Evolutionary conservation across 1,140 invertebrate species (phyloP), one percentile per base, ranked within the genome.

Genomic region (Lutraria rhynchaena): DNA sequence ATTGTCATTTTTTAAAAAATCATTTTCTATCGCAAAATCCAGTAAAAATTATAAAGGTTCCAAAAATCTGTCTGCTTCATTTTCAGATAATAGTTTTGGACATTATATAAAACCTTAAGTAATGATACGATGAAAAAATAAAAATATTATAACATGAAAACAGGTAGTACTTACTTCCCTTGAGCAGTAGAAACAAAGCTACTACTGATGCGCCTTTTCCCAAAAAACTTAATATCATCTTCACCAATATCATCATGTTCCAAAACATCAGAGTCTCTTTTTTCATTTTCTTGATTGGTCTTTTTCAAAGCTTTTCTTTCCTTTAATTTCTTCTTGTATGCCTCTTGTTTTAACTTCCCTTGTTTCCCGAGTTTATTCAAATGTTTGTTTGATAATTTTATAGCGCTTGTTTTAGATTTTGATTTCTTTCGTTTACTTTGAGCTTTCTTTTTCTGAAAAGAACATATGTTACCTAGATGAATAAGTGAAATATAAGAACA

Each of bases 381-480:
- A 24, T 80, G 87, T 84, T 91, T 92, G 82, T 91, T 92, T 37
- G 87, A 82, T 17, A 91, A 74, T 77, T 92, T 92, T 13, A 71
- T 49, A 13, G 76, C 51, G 78, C 87, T 91, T 46, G 81, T 71
- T 75, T 85, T 89, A 19, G 74, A 37, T 31, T 70, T 58, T n/a
- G 24, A 65, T 82, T 81, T 75, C 17, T 9, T 55, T 58, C 81
- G 81, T 37, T 74, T 73, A 37, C 65, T 29, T 15, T 81, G 65
- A 67, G 13, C 41, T 80, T 77, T 65, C 33, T 78, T 84, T 78
- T 82, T 82, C 73, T 83, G 27, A 35, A 77, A 46, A 60, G n/a
- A n/a, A n/a, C n/a, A n/a, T n/a, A n/a, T n/a, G n/a, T n/a, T n/a
- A n/a, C n/a, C n/a, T n/a, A n/a, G n/a, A n/a, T n/a, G n/a, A n/a